These are phyloP conservation scores for Ganaspis brasiliensis DNA, from an alignment of 2,888 invertebrate species.

Conservation along the genomic window DNA sequence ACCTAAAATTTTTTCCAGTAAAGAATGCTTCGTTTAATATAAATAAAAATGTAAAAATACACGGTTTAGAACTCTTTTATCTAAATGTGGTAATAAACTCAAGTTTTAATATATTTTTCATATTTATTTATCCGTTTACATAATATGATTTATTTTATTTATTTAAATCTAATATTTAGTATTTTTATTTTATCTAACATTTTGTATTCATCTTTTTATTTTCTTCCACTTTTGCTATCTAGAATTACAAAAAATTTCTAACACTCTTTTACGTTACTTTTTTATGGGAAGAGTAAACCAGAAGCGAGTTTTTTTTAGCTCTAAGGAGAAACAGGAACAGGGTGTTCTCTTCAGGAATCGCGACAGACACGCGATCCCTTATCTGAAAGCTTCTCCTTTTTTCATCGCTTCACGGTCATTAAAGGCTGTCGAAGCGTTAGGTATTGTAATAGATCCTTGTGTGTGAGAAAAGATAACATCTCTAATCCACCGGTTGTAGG, in stretches of 20 bases:
- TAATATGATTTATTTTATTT: too few species aligned
- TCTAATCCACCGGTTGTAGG: slow-evolving; percentile 40
- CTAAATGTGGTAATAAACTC: too few species aligned
- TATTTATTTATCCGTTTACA: too few species aligned
- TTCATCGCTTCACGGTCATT: slow-evolving; percentile 40
- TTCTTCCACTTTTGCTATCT: not conserved
- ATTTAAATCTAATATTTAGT: too few species aligned
- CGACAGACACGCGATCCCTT: slow-evolving; percentile 32
- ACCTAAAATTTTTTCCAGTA: too few species aligned
- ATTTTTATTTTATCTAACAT: too few species aligned
- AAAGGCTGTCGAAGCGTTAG: slow-evolving; percentile 33
- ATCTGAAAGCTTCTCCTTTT: slow-evolving; percentile 43
- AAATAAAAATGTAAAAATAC: too few species aligned
- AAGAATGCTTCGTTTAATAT: too few species aligned
- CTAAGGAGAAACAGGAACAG: not conserved
- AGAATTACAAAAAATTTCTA: not conserved
- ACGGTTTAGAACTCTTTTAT: too few species aligned
- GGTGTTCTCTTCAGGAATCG: slow-evolving; percentile 26
- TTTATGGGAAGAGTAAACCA: not conserved
- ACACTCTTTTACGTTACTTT: not conserved
- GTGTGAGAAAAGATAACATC: slow-evolving; percentile 33
- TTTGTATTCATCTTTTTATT: too few species aligned
- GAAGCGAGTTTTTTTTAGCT: not conserved
- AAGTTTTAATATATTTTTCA: too few species aligned
- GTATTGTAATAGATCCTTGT: slow-evolving; percentile 42